Evolutionary conservation across 2,888 invertebrate species (phyloP), one percentile per base, ranked within the genome.

Genomic region (Carterocephalus palaemon): DNA sequence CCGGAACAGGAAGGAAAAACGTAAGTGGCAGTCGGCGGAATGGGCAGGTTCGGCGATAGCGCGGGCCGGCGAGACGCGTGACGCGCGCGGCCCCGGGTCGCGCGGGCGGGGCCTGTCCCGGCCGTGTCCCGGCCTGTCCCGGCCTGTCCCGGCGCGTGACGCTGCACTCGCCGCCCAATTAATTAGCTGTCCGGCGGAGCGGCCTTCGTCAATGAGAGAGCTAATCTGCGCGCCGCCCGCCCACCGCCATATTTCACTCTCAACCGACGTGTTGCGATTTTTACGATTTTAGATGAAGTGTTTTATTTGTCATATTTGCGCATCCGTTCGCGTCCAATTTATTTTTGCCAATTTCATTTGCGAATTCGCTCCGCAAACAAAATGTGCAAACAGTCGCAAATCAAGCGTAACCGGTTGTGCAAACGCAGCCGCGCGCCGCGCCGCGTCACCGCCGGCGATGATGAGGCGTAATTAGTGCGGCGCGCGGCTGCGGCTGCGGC

Each of bases 131-230:
- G n/a, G n/a, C n/a, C n/a, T n/a, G n/a, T n/a, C n/a, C n/a, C n/a
- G n/a, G n/a, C n/a, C n/a, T n/a, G n/a, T n/a, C 9, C n/a, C 20
- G 45, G 38, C 46, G 51, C 54, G 52, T 56, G 59, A 60, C 57
- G 47, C 33, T 52, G 57, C 57, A 57, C 47, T 47, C 50, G 46
- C 38, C 24, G 50, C 49, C 46, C 54, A 51, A 57, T 57, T 56
- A 57, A 53, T 57, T 58, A 58, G 51, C 53, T n/a, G n/a, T n/a
- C n/a, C n/a, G n/a, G n/a, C n/a, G n/a, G n/a, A n/a, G n/a, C 47
- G 23, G 17, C 41, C 41, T 33, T 32, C 31, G 33, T 41, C 41
- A 41, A 33, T 41, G 33, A 8, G 26, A 41, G 16, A 41, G 32
- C 24, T 41, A 33, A 41, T 47, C 49, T 42, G 53, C 37, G 37